These are phyloP conservation scores for Coreius guichenoti DNA, from an alignment of 2,797 vertebrate genomes.

Conservation along the genomic window DNA sequence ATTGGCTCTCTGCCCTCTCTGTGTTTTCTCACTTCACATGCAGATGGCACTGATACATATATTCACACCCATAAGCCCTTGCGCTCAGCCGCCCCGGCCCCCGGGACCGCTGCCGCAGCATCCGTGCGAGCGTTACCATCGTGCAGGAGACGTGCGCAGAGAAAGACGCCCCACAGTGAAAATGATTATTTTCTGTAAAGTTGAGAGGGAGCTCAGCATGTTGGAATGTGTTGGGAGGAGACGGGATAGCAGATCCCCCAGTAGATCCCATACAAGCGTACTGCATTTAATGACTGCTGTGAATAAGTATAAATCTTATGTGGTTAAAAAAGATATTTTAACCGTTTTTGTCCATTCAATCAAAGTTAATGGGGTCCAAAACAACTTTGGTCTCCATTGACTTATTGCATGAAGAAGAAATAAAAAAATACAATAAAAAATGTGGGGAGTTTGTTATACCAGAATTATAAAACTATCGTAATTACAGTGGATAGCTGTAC, in stretches of 20 bases:
- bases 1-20: conserved; percentile 59
- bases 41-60: conserved; percentile 67
- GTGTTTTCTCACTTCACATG: conserved; percentile 62
- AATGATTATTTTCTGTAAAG: conserved; percentile 67
- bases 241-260: conserved; percentile 36
- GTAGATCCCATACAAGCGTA: conserved; percentile 28
- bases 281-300: conserved; percentile 51
- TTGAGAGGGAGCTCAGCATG: conserved; percentile 53
- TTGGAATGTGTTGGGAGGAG: conserved; percentile 58
- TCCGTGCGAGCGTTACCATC: conserved; percentile 41
- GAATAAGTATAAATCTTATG: conserved; percentile 1
- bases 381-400: not conserved
- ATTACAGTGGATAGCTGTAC: not conserved
- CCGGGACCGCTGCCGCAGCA: conserved; percentile 38
- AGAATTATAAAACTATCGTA: not conserved
- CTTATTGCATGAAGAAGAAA: not conserved
- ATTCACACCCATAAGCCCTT: conserved; percentile 66
- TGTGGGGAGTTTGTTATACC: no score
- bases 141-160: conserved; percentile 35
- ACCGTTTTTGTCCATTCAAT: not conserved
- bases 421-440: not conserved
- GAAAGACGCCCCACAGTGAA: conserved; percentile 61
- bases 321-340: not conserved
- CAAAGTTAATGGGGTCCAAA: not conserved
- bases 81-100: conserved; percentile 46